Percentiles rank a stretch among this genome's conserved stretches.
These are phyloP conservation scores for Junonia oenone DNA, from an alignment of 2,888 invertebrate species.

Conservation along the genomic window DNA sequence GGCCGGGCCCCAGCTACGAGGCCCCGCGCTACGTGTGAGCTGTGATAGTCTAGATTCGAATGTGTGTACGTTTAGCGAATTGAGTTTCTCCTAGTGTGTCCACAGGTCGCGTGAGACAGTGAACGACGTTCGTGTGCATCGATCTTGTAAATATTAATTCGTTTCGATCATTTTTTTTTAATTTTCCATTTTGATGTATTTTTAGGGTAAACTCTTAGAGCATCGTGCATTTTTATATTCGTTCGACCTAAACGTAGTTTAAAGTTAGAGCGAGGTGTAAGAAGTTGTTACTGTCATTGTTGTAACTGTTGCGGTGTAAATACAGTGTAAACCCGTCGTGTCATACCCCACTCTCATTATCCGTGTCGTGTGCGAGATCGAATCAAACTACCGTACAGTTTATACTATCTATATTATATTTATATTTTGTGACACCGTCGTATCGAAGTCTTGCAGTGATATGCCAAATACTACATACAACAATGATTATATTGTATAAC, in stretches of 20 bases:
- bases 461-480: constrained; percentile 74
- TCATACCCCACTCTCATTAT: too few relatives aligned
- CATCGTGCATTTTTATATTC: constrained; percentile 69
- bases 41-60: constrained; percentile 74
- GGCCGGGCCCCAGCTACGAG: constrained; percentile 35
- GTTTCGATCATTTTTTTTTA: constrained; percentile 51
- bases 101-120: constrained; percentile 51
- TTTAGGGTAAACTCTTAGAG: constrained; percentile 67
- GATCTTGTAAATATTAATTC: constrained; percentile 65
- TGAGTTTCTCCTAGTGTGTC: constrained; percentile 53
- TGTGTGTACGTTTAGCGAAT: constrained; percentile 47
- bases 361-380: constrained; percentile 4
- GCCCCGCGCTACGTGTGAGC: constrained; percentile 46
- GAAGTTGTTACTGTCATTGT: constrained; percentile 60
- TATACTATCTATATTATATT: constrained; percentile 30
- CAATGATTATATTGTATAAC: constrained; percentile 69
- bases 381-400: background rate
- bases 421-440: constrained; percentile 58
- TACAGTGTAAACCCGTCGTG: too few relatives aligned
- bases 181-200: constrained; percentile 71
- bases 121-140: constrained; percentile 44
- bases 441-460: constrained; percentile 70
- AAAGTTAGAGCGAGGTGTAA: constrained; percentile 45
- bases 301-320: constrained; percentile 55
- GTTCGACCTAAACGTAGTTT: constrained; percentile 53